Base-by-base conservation (phyloP, 2,888 invertebrate genomes). In the Biston betularia region DNA sequence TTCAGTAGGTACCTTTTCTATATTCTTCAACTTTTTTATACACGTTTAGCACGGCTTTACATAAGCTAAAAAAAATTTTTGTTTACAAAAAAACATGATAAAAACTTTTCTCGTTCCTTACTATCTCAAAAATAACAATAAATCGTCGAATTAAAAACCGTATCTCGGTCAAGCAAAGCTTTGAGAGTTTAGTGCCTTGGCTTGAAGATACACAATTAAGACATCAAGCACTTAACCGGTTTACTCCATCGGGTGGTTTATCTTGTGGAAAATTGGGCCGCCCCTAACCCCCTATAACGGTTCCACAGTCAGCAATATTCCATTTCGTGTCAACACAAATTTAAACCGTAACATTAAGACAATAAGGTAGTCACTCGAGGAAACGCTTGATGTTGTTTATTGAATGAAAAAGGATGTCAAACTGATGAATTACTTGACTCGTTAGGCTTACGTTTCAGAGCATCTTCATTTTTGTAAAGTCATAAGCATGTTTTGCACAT, bases 251-350 rank as follows among this genome's bases (percentile, higher is more conserved):
- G 78, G 77, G 76, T 77, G 79, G 71, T 72, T 75, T 76, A 76
- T 82, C 82, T 82, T 74, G 78, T 76, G 83, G 79, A 81, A 85
- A 83, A 84, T 85, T 83, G 81, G 73, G 69, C 65, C 68, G 75
- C 69, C 68, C 71, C 69, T 65, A 63, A 24, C 75, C 76, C 76
- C 70, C 78, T 73, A 44, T 42, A 4, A 42, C 38, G 15, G 38
- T 5, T 38, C 12, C 11, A 75, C 65, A 76, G 73, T 78, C 75
- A 79, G 79, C 81, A 75, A 77, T 54, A 63, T 52, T 49, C 35
- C 60, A 35, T 61, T 14, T 44, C 6, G 33, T 11, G 15, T 55
- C 10, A 53, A 44, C 48, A 59, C 61, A 9, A 79, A 67, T 69
- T 38, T 71, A 56, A 45, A 67, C 69, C 72, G 59, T 78, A 61